Conservation (phyloP, 35 echinoderm and acorn worm genomes). For the Hemicentrotus pulcherrimus region DNA sequence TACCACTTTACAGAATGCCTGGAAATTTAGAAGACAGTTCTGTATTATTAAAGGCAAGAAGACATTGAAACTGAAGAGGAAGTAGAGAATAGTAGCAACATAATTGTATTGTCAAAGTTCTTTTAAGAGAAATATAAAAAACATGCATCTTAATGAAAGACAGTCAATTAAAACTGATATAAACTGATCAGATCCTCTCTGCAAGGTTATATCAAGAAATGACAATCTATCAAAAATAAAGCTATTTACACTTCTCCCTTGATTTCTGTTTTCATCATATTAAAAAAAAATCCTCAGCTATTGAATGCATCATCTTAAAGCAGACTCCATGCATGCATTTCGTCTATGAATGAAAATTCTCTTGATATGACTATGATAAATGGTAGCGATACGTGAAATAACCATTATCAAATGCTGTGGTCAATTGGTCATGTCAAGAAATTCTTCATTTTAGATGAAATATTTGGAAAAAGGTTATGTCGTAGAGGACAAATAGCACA, state of each 20-base stretch:
- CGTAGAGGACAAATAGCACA: too few relatives aligned
- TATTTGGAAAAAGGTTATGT: too few relatives aligned
- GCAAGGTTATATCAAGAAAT: neutral
- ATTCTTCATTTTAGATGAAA: too few relatives aligned
- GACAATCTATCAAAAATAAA: neutral
- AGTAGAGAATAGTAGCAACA: neutral
- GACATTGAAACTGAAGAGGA: neutral
- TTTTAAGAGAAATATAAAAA: neutral
- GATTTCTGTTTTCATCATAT: neutral
- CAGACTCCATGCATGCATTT: too few relatives aligned
- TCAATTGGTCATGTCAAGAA: too few relatives aligned
- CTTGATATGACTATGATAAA: too few relatives aligned
- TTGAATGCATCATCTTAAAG: too few relatives aligned
- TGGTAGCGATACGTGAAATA: too few relatives aligned
- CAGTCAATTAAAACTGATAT: neutral
- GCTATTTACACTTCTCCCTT: neutral
- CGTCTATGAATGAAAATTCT: too few relatives aligned
- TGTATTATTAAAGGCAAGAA: conserved; percentile 8
- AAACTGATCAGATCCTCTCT: neutral
- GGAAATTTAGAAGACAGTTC: neutral
- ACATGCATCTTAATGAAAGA: neutral
- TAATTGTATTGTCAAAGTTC: neutral
- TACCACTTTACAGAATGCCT: neutral
- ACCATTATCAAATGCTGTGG: too few relatives aligned
- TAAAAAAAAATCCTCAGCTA: too few relatives aligned